Conservation (phyloP, 2,797 vertebrate genomes). For the Platyrinchus mystaceus region DNA sequence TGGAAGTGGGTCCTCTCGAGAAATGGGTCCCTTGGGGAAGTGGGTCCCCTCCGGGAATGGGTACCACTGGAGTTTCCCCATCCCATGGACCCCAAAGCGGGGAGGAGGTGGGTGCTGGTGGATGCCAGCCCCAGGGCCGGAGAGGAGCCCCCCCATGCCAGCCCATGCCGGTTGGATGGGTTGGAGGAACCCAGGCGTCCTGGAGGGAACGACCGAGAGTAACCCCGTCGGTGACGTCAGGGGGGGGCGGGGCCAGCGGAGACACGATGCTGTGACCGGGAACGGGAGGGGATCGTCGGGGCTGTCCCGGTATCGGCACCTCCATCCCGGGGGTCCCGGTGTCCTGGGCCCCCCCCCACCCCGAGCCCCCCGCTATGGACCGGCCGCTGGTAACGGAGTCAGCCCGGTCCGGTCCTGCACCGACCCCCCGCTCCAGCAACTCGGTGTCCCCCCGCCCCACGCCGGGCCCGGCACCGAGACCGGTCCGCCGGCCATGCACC, state of each 20-base stretch:
- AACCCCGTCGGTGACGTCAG: slow-evolving; percentile 28
- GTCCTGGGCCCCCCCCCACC: rapidly evolving
- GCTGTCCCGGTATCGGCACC: background rate
- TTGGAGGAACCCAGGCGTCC: background rate
- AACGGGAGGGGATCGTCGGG: background rate
- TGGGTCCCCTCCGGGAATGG: rapidly evolving
- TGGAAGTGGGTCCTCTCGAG: background rate
- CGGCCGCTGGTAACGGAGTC: background rate
- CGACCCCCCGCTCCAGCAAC: background rate
- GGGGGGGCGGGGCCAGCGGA: background rate
- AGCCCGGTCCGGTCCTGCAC: background rate
- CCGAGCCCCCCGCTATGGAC: background rate
- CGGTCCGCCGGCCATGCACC: background rate
- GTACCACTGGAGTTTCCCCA: background rate
- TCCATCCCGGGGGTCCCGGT: background rate
- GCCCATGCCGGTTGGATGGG: background rate
- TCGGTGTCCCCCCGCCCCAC: background rate
- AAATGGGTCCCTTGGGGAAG: background rate
- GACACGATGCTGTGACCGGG: background rate
- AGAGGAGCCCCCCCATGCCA: background rate
- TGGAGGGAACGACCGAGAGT: slow-evolving; percentile 54
- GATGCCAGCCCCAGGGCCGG: background rate
- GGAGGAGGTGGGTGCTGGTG: background rate
- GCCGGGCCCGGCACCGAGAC: background rate
- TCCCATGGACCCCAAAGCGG: rapidly evolving